Base-by-base conservation (phyloP, 1,140 invertebrate species). In the Lucilia cuprina region DNA sequence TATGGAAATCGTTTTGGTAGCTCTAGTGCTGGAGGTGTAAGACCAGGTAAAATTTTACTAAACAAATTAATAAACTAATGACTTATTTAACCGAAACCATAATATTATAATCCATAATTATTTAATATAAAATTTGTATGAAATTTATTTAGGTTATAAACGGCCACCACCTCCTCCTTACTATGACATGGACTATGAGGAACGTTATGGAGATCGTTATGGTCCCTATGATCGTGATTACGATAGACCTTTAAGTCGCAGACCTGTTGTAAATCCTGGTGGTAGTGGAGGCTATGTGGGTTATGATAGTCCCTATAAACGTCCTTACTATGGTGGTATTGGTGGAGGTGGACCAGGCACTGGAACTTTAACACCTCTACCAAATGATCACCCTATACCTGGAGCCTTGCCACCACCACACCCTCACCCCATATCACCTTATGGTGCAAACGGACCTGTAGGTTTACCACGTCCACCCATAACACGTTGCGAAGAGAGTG, bases 401-500 rank as follows among this genome's bases (percentile, higher is more conserved):
- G 90, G 89, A 8, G 85, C 82, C 35, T 83, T 83, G 47, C 19
- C 88, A 2, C 86, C 89, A 21, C 88, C 89, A 85, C 86, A 85
- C 19, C 86, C 88, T 14, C 86, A 86, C 2, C 86, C 88, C 0
- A 88, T 88, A 47, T 89, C 88, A 2, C 86, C 88, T 83, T 83
- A 83, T 8, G 60, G 88, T 17, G 83, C 86, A 50, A 83, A 75
- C 70, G 88, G 87, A 14, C 85, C 85, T 0, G 84, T 84, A 85
- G 91, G 89, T 13, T 85, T 89, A 49, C 86, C 89, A 34, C 87
- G 91, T 25, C 88, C 90, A 25, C 88, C 87, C 12, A 86, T 88
- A 70, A 88, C 94, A 2, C 91, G 94, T 70, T 96, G 96, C 88
- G 96, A 97, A 86, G 95, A 96, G 60, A 93, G 93, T 65, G 96